Percentiles rank a stretch among this genome's conserved stretches.
These are phyloP conservation scores for Ariopsis seemanni DNA, from an alignment of 2,113 vertebrate species.

Conservation along the genomic window DNA sequence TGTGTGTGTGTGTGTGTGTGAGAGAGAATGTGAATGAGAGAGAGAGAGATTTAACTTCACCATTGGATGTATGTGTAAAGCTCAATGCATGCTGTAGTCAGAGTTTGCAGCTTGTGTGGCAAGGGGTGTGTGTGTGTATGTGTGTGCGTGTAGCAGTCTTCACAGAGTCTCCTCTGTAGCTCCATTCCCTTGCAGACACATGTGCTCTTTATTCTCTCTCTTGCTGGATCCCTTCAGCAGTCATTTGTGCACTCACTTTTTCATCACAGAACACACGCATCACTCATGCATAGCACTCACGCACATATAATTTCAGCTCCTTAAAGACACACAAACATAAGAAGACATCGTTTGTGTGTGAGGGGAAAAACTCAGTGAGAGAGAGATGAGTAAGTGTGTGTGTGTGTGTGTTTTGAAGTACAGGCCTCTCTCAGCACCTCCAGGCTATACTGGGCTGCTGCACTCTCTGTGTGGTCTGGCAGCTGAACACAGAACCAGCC, in stretches of 20 bases:
- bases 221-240: constrained; percentile 52
- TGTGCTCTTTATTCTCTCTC: constrained; percentile 34
- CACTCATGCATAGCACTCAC: constrained; percentile 14
- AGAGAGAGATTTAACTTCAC: neutral
- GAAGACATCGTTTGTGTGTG: constrained; percentile 1
- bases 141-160: constrained; percentile 15
- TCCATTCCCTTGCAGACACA: constrained; percentile 38
- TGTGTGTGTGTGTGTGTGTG: neutral
- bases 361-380: constrained; percentile 13
- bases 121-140: constrained; percentile 30
- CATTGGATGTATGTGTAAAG: neutral
- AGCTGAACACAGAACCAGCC: constrained; percentile 45
- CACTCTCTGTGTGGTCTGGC: constrained; percentile 54
- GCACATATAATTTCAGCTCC: constrained; percentile 10
- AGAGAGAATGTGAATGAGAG: neutral
- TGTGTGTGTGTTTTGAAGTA: constrained; percentile 18
- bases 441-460: constrained; percentile 35
- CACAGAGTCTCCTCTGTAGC: constrained; percentile 36
- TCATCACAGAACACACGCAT: constrained; percentile 25
- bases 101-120: constrained; percentile 18
- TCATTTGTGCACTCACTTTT: constrained; percentile 36
- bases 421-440: constrained; percentile 48
- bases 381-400: constrained; percentile 27
- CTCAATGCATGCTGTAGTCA: neutral
- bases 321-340: neutral